Percentiles rank a stretch among this genome's conserved stretches.
These are phyloP conservation scores for Aphelinus atriplicis DNA, from an alignment of 1,140 invertebrate species.

Conservation along the genomic window DNA sequence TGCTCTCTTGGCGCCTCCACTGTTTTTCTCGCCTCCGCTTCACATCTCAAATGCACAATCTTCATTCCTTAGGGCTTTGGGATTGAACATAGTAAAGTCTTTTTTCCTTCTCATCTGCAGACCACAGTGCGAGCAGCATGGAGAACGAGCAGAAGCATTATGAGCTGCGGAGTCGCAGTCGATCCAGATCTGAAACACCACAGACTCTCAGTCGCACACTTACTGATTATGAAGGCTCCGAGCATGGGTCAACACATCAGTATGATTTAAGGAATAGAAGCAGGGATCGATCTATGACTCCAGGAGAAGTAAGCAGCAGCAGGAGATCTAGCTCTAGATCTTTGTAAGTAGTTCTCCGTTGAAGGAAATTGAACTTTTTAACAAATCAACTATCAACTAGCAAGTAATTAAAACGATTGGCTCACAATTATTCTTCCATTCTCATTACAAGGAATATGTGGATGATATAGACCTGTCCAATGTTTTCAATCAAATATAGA, in stretches of 20 bases:
- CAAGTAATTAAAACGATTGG: too few species aligned
- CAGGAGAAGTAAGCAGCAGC: slow-evolving; percentile 53
- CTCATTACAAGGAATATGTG: too few species aligned
- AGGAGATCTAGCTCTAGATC: slow-evolving; percentile 52
- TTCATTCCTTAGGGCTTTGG: too few species aligned
- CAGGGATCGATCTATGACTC: slow-evolving; percentile 59
- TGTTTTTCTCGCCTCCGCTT: neutral
- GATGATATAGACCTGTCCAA: too few species aligned
- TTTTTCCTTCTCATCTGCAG: neutral
- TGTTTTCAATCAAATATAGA: too few species aligned
- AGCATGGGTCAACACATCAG: slow-evolving; percentile 44
- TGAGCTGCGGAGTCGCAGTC: slow-evolving; percentile 59
- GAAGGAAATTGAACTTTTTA: too few species aligned
- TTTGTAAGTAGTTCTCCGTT: slow-evolving; percentile 43
- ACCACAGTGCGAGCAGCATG: slow-evolving; percentile 48
- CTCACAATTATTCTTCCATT: too few species aligned
- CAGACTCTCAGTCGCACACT: slow-evolving; percentile 46
- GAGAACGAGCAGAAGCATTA: slow-evolving; percentile 56
- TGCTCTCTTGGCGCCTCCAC: neutral
- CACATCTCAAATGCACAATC: too few species aligned
- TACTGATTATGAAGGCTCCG: slow-evolving; percentile 47
- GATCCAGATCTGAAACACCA: slow-evolving; percentile 61
- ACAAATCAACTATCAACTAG: too few species aligned
- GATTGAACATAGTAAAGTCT: too few species aligned
- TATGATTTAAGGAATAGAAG: slow-evolving; percentile 57